These are phyloP conservation scores for Ennomos fuscantarius DNA, from an alignment of 2,888 invertebrate genomes.

Conservation along the genomic window DNA sequence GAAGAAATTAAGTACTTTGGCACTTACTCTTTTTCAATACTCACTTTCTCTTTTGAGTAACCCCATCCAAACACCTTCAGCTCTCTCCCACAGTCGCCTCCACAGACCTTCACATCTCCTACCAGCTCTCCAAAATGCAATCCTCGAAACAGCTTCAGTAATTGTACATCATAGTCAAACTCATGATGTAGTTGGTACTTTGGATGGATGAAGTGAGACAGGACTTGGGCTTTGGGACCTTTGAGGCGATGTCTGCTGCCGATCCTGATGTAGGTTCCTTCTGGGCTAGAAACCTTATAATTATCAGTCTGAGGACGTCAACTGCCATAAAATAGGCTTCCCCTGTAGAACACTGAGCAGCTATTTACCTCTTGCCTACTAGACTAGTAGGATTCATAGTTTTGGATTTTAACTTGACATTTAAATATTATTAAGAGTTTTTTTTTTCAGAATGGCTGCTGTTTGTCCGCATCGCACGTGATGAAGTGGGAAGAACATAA, in stretches of 20 bases:
- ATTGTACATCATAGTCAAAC: conserved; percentile 68
- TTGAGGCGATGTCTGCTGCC: conserved; percentile 55
- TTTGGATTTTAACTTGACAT: too few species aligned
- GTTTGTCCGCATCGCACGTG: too few species aligned
- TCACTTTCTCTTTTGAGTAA: conserved; percentile 60
- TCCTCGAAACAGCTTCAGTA: conserved; percentile 47
- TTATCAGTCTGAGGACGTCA: neutral
- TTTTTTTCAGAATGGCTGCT: too few species aligned
- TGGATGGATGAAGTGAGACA: conserved; percentile 58
- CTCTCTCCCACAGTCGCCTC: conserved; percentile 40
- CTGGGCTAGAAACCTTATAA: conserved; percentile 38
- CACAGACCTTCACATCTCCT: conserved; percentile 47
- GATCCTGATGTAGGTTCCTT: conserved; percentile 54
- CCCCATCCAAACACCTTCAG: conserved; percentile 70
- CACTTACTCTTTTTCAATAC: conserved; percentile 11
- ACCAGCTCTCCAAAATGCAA: conserved; percentile 50
- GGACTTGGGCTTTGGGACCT: conserved; percentile 49
- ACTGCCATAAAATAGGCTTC: too few species aligned
- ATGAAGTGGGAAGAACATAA: too few species aligned
- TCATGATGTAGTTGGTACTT: conserved; percentile 50
- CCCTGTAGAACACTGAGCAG: too few species aligned
- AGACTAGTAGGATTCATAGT: too few species aligned
- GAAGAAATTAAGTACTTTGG: too few species aligned
- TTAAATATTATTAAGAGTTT: too few species aligned
- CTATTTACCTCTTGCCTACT: too few species aligned